A percentile compares a stretch with the other conserved stretches of the same genome.
phyloP scores from a whole-genome alignment of 2,113 vertebrate genomes.

The Polypterus bichir region DNA sequence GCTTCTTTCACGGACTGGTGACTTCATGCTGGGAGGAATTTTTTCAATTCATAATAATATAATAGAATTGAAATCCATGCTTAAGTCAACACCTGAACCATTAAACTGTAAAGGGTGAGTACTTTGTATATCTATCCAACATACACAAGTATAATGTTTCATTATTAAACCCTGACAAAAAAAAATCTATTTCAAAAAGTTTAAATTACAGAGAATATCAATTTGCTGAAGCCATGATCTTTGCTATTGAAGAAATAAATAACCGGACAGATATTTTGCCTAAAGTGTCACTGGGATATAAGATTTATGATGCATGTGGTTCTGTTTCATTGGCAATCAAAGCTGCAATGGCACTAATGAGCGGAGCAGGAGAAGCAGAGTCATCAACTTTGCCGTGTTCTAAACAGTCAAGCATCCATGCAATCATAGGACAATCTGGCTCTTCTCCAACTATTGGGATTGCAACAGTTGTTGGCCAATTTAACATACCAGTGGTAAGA shows the following conservation, averaged over 20 bases:
- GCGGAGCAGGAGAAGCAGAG: constrained; percentile 19
- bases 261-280: constrained; percentile 27
- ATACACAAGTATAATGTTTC: background rate
- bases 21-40: constrained; percentile 22
- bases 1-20: constrained; percentile 18
- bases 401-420: constrained; percentile 19
- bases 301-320: constrained; percentile 37
- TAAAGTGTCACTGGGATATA: constrained; percentile 32
- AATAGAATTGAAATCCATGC: background rate
- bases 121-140: background rate
- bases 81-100: constrained; percentile 10
- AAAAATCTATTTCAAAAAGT: constrained; percentile 11
- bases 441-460: constrained; percentile 32
- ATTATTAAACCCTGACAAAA: background rate
- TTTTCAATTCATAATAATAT: constrained; percentile 16
- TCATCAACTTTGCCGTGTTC: constrained; percentile 25
- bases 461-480: constrained; percentile 26
- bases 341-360: constrained; percentile 29
- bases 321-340: constrained; percentile 24
- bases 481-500: constrained; percentile 29
- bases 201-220: constrained; percentile 35
- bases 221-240: constrained; percentile 39
- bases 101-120: constrained; percentile 10
- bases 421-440: constrained; percentile 32
- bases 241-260: constrained; percentile 38